Evolutionary conservation across 1,140 invertebrate species (phyloP), one percentile per base, ranked within the genome.

Genomic region (Chrysoperla carnea): DNA sequence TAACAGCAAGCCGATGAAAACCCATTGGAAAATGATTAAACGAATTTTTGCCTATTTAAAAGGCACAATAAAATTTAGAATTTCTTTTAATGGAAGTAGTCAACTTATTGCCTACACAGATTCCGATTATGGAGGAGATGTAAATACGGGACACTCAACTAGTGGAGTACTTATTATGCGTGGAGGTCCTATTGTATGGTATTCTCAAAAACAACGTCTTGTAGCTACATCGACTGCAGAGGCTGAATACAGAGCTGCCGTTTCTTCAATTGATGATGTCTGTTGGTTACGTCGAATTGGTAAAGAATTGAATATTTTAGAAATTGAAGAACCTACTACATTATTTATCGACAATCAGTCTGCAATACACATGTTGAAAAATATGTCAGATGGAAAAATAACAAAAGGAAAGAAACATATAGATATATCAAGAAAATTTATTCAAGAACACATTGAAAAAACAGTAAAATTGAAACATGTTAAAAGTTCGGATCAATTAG

Each of bases 11-110:
- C 2, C 5, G 39, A 44, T 44, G 41, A 29, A 42, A 2, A 50
- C 44, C 28, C 51, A 58, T 38, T 55, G 49, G 49, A 49, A 51
- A 42, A 48, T 49, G 31, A 45, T 56, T 1, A 58, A 58, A 43
- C 48, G 50, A 45, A 50, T 60, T 7, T 47, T 56, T 33, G 50
- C 48, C 29, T 57, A 59, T 43, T 8, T 58, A 15, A 52, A 7
- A 37, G 53, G 50, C 44, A 59, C 55, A n/a, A 39, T 23, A 23
- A 27, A 46, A 7, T 45, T 47, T 46, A 53, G 53, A 35, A 50
- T 58, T 8, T 46, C 37, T 14, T 49, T 48, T 31, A 29, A 49
- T 37, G 49, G 49, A 37, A 33, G 44, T 15, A 35, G 23, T 8
- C 29, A 37, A 31, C 14, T 52, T 0, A 31, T 41, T 17, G 48